These are phyloP conservation scores for Callyntrura sp. DNA, from an alignment of 2,888 invertebrate species.

Conservation along the genomic window DNA sequence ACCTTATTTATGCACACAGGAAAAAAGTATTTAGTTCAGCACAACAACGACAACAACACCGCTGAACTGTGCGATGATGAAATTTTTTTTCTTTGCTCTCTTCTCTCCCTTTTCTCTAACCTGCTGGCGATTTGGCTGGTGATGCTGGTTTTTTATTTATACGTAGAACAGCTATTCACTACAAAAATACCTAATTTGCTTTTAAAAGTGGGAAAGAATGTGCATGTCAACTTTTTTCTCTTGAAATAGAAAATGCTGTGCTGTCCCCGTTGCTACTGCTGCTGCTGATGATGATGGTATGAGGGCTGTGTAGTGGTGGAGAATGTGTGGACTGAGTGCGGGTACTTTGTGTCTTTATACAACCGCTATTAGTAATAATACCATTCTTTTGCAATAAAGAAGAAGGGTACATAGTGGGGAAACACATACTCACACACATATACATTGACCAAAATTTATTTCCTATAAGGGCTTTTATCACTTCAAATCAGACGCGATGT, in stretches of 20 bases:
- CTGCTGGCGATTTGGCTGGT: conserved; percentile 10
- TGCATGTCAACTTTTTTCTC: conserved; percentile 42
- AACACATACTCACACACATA: too few relatives aligned
- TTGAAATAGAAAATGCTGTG: conserved; percentile 37
- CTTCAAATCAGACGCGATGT: conserved; percentile 78
- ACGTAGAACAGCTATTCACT: neutral
- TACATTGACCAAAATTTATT: too few relatives aligned
- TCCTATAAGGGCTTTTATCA: conserved; percentile 76
- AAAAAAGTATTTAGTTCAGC: conserved; percentile 57
- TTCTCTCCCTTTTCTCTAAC: too few relatives aligned
- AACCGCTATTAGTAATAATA: neutral
- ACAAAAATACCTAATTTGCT: conserved; percentile 47
- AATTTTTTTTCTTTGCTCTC: too few relatives aligned
- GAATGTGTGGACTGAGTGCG: conserved; percentile 31
- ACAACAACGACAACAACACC: conserved; percentile 15
- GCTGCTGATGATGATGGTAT: conserved; percentile 15
- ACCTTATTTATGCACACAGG: conserved; percentile 60
- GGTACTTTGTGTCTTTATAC: conserved; percentile 49
- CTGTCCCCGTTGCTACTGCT: too few relatives aligned
- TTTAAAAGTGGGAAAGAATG: neutral
- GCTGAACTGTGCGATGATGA: conserved; percentile 47
- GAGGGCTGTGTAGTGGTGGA: neutral
- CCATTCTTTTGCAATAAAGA: conserved; percentile 30
- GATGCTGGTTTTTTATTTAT: conserved; percentile 29
- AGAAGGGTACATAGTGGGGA: neutral